Evolutionary conservation across 2,797 vertebrate genomes (phyloP).

Genomic region (Enteromius radiatus): DNA sequence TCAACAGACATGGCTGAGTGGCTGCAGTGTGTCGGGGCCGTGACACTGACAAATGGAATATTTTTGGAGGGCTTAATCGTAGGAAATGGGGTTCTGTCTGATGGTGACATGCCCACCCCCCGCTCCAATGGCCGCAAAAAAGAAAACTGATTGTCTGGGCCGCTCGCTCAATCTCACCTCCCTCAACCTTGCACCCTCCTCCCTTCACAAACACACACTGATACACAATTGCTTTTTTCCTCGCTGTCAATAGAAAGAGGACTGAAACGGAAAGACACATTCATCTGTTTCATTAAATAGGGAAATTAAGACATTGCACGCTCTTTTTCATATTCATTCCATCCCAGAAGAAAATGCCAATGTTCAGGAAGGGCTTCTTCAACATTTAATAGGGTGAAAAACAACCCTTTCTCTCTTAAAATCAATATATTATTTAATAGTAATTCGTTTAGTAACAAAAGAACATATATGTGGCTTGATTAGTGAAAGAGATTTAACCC

Average conservation of each 20-base stretch:
- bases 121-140: slow-evolving; percentile 83
- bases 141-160: slow-evolving; percentile 86
- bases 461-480: not conserved
- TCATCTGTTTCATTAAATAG: slow-evolving; percentile 28
- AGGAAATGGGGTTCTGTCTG: slow-evolving; percentile 93
- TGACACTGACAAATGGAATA: slow-evolving; percentile 97
- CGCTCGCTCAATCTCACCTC: slow-evolving; percentile 61
- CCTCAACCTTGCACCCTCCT: slow-evolving; percentile 52
- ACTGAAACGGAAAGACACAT: slow-evolving; percentile 1
- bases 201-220: slow-evolving; percentile 34
- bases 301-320: not conserved
- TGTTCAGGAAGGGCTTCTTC: not conserved
- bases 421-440: not conserved
- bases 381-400: not conserved
- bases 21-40: slow-evolving; percentile 77
- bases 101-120: slow-evolving; percentile 83
- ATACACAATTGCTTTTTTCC: slow-evolving; percentile 9
- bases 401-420: not conserved
- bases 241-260: not conserved
- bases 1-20: slow-evolving; percentile 88
- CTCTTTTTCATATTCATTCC: slow-evolving; percentile 14
- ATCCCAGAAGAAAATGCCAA: not conserved
- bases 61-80: slow-evolving; percentile 94
- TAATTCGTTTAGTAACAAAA: not conserved
- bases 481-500: not conserved